phyloP scores from a whole-genome alignment of 2,113 vertebrate genomes.

The Gyps fulvus region DNA sequence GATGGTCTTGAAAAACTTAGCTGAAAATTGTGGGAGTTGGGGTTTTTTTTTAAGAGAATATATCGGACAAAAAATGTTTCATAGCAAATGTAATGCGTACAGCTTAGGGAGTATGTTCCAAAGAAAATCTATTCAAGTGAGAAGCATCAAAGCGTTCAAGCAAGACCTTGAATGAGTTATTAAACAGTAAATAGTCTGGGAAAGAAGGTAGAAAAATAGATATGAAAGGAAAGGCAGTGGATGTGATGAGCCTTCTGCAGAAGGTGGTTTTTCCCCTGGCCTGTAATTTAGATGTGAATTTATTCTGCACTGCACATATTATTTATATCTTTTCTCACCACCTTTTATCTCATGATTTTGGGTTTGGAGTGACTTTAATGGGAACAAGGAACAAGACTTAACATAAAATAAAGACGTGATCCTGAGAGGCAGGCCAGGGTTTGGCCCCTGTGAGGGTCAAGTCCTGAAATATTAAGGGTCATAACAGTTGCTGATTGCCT shows the following conservation, averaged over 20 bases:
- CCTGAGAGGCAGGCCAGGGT: not conserved
- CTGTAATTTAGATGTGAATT: constrained; percentile 44
- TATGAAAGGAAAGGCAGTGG: constrained; percentile 23
- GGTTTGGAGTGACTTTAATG: constrained; percentile 4
- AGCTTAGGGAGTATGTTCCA: constrained; percentile 15
- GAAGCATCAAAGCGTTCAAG: constrained; percentile 58
- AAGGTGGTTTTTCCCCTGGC: not conserved
- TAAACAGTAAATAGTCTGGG: constrained; percentile 64
- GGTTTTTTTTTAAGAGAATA: not conserved
- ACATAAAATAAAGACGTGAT: constrained; percentile 11
- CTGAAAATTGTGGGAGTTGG: not conserved
- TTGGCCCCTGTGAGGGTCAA: not conserved
- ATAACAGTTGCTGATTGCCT: constrained; percentile 3
- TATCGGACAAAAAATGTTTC: not conserved
- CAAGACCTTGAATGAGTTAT: constrained; percentile 60
- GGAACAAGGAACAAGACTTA: not conserved
- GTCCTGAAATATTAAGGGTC: constrained; percentile 15
- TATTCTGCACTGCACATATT: constrained; percentile 18
- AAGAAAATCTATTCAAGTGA: constrained; percentile 45
- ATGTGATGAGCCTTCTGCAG: constrained; percentile 34
- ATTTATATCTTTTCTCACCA: constrained; percentile 31
- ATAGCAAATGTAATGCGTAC: not conserved
- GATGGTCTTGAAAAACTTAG: not conserved
- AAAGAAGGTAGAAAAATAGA: constrained; percentile 50
- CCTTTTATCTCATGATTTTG: constrained; percentile 6